Base-by-base conservation (phyloP, 2,797 vertebrate genomes). In the Gadopsis bispinosus region DNA sequence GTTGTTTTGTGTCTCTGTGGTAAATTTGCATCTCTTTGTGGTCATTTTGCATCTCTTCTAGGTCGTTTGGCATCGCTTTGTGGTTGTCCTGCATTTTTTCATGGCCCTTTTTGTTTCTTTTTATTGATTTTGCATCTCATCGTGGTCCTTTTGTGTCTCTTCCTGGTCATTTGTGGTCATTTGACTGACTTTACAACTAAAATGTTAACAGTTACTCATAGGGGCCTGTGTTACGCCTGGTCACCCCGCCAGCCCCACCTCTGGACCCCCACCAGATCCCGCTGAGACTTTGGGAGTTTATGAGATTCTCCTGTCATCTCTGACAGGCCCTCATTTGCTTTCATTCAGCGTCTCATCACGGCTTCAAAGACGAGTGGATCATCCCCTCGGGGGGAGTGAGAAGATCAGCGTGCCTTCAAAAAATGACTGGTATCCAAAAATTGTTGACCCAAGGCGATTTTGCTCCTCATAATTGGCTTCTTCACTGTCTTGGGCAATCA, bases 361-460 rank as follows among this genome's bases (percentile, higher is more conserved):
- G 91, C 92, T 94, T 94, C 94, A 94, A 93, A 94, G 92, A 81
- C 65, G 26, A 90, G 86, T 87, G 78, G 87, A 88, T 93, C 81
- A 87, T 88, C 91, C 84, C 92, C 90, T 62, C 69, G 81, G 90
- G 88, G 79, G 83, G 64, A 84, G 75, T 16, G 70, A 88, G 78
- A 83, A 84, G 88, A 91, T 91, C 87, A 81, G 83, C 73, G 83
- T 87, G 85, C 83, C 84, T 88, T 83, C 75, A 73, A 90, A 91
- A 91, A 93, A 93, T 91, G 87, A 93, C 86, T 93, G 91, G 93
- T 89, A 93, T 94, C 88, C 93, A 92, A 91, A 93, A 89, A 89
- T 71, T 86, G 86, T 81, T 90, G 85, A 90, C 93, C 93, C 81
- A 51, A 79, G 92, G 93, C 91, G 26, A 84, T 89, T 89, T 85